These are phyloP conservation scores for Pristionchus entomophagus DNA, from an alignment of 2,888 invertebrate genomes.

Conservation along the genomic window DNA sequence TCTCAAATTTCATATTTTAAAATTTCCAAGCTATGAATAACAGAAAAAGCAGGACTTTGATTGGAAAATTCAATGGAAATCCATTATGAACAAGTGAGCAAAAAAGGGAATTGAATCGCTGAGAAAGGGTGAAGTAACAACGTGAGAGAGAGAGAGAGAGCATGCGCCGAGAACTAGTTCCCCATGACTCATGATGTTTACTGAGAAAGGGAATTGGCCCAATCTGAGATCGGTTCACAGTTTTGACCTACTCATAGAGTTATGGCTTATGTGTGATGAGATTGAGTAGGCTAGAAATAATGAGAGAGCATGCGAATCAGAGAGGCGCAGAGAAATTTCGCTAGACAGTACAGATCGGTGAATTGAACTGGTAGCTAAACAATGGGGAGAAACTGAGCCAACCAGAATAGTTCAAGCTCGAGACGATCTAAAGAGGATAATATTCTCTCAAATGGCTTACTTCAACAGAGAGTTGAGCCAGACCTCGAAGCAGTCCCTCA, in stretches of 20 bases:
- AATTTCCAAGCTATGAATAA: too few species aligned
- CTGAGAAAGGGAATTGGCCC: background rate
- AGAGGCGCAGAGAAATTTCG: background rate
- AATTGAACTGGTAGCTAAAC: too few species aligned
- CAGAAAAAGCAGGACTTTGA: too few species aligned
- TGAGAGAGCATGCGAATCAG: background rate
- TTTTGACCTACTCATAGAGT: background rate
- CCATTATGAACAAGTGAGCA: background rate
- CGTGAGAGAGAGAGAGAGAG: background rate
- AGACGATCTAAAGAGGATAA: too few species aligned
- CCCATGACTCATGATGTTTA: background rate
- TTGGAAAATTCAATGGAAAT: background rate
- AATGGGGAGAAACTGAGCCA: too few species aligned
- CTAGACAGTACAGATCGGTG: background rate
- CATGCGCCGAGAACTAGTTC: constrained; percentile 8
- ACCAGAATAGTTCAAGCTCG: too few species aligned
- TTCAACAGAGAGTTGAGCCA: constrained; percentile 32
- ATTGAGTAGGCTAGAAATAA: background rate
- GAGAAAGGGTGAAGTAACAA: constrained; percentile 1
- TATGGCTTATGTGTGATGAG: background rate
- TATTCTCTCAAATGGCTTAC: background rate
- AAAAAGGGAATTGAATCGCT: background rate
- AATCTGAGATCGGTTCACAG: background rate
- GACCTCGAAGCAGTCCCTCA: constrained; percentile 25
- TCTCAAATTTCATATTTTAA: background rate